phyloP scores from a whole-genome alignment of 2,797 vertebrate species.

The Chaetodon trifasciatus region DNA sequence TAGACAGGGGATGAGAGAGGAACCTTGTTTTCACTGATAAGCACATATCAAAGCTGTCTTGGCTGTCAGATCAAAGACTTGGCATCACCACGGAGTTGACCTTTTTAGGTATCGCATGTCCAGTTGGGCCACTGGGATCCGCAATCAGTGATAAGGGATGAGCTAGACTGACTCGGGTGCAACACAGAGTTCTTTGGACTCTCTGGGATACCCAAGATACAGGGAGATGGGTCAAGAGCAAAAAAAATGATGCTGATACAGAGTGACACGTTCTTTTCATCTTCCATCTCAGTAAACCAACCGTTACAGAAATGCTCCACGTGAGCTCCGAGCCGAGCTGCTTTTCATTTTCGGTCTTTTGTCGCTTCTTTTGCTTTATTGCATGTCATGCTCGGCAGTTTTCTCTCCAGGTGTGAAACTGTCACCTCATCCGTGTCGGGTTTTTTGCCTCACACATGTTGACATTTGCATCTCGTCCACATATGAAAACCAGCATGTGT shows the following conservation, averaged over 20 bases:
- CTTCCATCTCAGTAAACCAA: constrained; percentile 12
- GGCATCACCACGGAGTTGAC: constrained; percentile 49
- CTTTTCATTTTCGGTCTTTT: neutral
- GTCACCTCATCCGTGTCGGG: neutral
- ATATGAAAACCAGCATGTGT: neutral
- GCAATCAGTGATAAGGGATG: constrained; percentile 56
- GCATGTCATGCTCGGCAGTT: neutral
- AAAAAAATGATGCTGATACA: constrained; percentile 32
- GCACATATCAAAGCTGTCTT: constrained; percentile 68
- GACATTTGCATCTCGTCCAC: constrained; percentile 2
- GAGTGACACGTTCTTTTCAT: constrained; percentile 12
- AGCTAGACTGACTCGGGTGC: constrained; percentile 50
- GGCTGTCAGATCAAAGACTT: constrained; percentile 77
- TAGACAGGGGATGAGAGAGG: constrained; percentile 50
- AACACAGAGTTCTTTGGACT: constrained; percentile 52
- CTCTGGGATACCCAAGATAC: constrained; percentile 41
- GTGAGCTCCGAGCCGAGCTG: neutral
- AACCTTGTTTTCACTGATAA: constrained; percentile 72
- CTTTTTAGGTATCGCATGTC: constrained; percentile 59
- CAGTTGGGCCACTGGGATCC: constrained; percentile 57
- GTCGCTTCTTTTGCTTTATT: neutral
- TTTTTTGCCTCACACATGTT: neutral
- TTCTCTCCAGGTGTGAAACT: neutral
- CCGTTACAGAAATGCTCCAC: neutral
- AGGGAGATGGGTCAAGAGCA: constrained; percentile 26